These are phyloP conservation scores for Phytoseiulus persimilis DNA, from an alignment of 2,888 invertebrate species.

Conservation along the genomic window DNA sequence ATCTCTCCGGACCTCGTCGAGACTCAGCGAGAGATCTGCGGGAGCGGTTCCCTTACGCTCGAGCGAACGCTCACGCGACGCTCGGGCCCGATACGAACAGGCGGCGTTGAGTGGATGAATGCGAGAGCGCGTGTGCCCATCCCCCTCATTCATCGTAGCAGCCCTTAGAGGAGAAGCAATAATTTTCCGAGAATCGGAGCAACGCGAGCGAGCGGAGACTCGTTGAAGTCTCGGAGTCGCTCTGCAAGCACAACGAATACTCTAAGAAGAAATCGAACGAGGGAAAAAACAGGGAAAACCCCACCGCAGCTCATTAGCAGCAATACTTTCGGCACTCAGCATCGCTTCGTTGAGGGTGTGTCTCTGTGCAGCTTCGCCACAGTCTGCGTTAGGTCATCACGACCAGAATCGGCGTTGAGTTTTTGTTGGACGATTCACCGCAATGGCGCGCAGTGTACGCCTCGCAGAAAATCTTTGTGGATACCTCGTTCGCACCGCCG, in stretches of 20 bases:
- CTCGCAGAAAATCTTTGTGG: not conserved
- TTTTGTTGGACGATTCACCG: not conserved
- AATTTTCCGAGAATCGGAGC: not conserved
- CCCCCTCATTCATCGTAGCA: not conserved
- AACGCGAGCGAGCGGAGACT: not conserved
- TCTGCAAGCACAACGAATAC: too few species aligned
- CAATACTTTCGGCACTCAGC: not conserved
- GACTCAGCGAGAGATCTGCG: not conserved
- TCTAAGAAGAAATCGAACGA: not conserved
- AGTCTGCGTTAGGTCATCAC: not conserved
- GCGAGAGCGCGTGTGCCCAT: not conserved
- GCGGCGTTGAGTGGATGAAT: not conserved
- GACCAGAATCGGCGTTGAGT: not conserved
- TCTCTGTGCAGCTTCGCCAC: not conserved
- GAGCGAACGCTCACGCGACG: not conserved
- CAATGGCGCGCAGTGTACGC: not conserved
- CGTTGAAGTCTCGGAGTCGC: not conserved
- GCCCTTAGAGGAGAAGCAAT: not conserved
- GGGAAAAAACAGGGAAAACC: not conserved
- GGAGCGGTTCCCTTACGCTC: not conserved
- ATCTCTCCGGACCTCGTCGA: not conserved
- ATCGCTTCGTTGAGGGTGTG: not conserved
- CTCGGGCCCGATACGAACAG: not conserved
- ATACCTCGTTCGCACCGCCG: not conserved
- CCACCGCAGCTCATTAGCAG: not conserved